Conservation (phyloP, 2,113 vertebrate genomes). For the Nettapus auritus region DNA sequence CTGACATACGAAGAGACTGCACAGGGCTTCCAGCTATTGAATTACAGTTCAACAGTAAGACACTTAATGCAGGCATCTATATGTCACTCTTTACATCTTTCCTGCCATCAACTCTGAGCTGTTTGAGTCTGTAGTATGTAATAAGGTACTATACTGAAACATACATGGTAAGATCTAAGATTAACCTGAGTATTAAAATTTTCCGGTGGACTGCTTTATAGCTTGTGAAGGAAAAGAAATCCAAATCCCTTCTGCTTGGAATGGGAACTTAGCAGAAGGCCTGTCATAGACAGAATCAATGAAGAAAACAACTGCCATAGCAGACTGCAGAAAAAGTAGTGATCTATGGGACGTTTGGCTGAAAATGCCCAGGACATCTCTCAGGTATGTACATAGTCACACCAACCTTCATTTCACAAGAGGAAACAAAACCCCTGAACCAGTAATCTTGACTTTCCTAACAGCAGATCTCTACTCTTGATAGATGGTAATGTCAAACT, state of each 20-base stretch:
- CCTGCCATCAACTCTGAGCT: not conserved
- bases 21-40: not conserved
- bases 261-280: not conserved
- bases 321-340: not conserved
- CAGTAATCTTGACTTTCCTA: conserved; percentile 59
- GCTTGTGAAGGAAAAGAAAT: not conserved
- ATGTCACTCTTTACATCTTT: not conserved
- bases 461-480: not conserved
- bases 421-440: conserved; percentile 14
- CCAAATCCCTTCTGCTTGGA: not conserved
- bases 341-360: not conserved
- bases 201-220: not conserved
- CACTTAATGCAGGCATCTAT: not conserved
- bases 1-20: not conserved
- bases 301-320: not conserved
- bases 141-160: not conserved
- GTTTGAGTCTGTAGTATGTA: not conserved
- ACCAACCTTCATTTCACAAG: conserved; percentile 27
- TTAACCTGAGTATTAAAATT: not conserved
- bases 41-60: not conserved
- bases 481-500: conserved; percentile 37
- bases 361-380: not conserved
- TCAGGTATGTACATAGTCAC: not conserved
- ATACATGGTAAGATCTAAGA: not conserved
- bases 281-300: not conserved